A percentile compares a stretch with the other conserved stretches of the same genome.
phyloP scores from a whole-genome alignment of 2,797 vertebrate species.

The Alectoris magna region DNA sequence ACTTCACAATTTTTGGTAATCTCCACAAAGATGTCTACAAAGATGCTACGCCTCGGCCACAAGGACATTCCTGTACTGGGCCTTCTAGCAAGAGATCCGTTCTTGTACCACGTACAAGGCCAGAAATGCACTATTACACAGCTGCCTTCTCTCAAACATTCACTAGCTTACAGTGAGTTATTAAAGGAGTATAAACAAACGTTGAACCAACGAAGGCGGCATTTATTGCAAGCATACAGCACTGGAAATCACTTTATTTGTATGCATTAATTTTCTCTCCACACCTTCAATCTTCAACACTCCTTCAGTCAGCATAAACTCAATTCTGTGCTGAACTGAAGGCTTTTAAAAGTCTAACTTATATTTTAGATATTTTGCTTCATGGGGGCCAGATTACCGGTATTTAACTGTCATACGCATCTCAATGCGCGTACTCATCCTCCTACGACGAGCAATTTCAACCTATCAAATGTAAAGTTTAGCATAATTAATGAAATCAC shows the following conservation, averaged over 20 bases:
- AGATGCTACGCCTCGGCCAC: not conserved
- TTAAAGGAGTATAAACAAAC: slow-evolving; percentile 4
- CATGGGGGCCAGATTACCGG: slow-evolving; percentile 20
- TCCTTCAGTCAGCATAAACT: not conserved
- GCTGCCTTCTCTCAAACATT: slow-evolving; percentile 19
- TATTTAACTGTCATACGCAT: not conserved
- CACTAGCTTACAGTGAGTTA: slow-evolving; percentile 32
- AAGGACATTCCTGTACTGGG: not conserved
- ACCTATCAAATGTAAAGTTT: not conserved
- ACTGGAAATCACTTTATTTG: slow-evolving; percentile 32
- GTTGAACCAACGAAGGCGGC: slow-evolving; percentile 12
- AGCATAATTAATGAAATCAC: not conserved
- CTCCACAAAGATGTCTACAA: not conserved
- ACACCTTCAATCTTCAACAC: not conserved
- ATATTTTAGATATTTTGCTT: slow-evolving; percentile 16
- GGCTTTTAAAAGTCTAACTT: slow-evolving; percentile 4
- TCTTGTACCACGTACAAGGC: slow-evolving; percentile 22
- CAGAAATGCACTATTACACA: not conserved
- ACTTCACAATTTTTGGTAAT: not conserved
- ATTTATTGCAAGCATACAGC: not conserved
- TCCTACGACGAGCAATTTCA: slow-evolving; percentile 15
- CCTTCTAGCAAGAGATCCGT: not conserved
- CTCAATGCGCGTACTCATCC: slow-evolving; percentile 7
- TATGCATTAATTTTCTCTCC: slow-evolving; percentile 8
- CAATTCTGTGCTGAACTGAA: not conserved